Evolutionary conservation across 2,888 invertebrate species (phyloP).

Genomic region (Phyllotreta cruciferae): DNA sequence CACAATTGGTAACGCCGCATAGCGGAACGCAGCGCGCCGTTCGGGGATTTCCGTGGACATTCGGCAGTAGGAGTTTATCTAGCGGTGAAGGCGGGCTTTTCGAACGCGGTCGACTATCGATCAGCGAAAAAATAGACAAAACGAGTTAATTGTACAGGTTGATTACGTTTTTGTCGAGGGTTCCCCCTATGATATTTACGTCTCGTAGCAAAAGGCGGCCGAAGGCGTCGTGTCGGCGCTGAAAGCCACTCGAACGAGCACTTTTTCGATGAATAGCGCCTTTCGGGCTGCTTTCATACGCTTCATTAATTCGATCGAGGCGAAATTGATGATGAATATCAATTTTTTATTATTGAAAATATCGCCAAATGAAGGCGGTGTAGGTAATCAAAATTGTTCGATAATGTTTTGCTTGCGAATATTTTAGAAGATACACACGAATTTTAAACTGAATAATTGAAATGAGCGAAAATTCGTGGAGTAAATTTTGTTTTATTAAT

Average conservation of each 20-base stretch:
- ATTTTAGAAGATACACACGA: no score
- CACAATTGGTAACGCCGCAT: constrained; percentile 41
- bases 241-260: constrained; percentile 12
- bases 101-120: constrained; percentile 58
- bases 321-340: no score
- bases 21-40: constrained; percentile 30
- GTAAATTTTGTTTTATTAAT: no score
- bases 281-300: constrained; percentile 1
- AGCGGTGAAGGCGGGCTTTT: constrained; percentile 52
- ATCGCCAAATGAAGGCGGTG: no score
- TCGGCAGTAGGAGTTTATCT: constrained; percentile 33
- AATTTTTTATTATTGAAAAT: no score
- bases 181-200: constrained; percentile 39
- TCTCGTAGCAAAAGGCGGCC: constrained; percentile 31
- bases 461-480: no score
- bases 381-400: no score
- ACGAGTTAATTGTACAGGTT: constrained; percentile 49
- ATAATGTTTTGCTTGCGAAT: no score
- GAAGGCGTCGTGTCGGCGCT: constrained; percentile 27
- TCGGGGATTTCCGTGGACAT: constrained; percentile 42
- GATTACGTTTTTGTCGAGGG: constrained; percentile 47
- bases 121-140: constrained; percentile 42
- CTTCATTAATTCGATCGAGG: background rate
- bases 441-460: no score
- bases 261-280: constrained; percentile 17